phyloP scores from a whole-genome alignment of 64 coral and sea anemone species.

The Montipora sp. region DNA sequence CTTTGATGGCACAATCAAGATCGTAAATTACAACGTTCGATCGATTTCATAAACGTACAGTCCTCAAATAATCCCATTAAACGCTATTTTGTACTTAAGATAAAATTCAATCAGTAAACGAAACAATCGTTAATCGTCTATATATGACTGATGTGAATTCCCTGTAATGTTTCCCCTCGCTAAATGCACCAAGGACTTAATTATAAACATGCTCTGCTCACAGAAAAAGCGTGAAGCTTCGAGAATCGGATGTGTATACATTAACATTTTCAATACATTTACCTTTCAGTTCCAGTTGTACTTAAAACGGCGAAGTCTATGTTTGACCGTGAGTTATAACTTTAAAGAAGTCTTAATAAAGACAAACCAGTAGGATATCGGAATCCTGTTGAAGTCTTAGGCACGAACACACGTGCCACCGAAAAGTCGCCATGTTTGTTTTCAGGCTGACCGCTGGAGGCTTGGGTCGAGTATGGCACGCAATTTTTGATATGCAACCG shows the following conservation, averaged over 20 bases:
- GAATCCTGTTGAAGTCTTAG: neutral
- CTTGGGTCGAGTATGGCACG: too few species aligned
- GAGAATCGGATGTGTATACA: neutral
- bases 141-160: neutral
- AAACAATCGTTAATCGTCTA: neutral
- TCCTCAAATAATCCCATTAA: neutral
- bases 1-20: slow-evolving; percentile 10
- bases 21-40: slow-evolving; percentile 16
- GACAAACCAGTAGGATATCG: neutral
- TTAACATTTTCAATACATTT: slow-evolving; percentile 21
- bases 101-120: neutral
- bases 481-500: too few species aligned
- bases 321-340: slow-evolving; percentile 15
- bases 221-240: too few species aligned
- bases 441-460: neutral
- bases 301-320: slow-evolving; percentile 5
- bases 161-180: slow-evolving; percentile 3
- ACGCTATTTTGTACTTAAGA: neutral
- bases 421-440: slow-evolving; percentile 2
- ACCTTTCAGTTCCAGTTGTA: neutral
- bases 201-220: neutral
- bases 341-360: slow-evolving; percentile 10
- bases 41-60: neutral
- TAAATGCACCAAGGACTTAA: neutral
- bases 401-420: neutral